A percentile compares a stretch with the other conserved stretches of the same genome.
phyloP scores from a whole-genome alignment of 2,797 vertebrate genomes.

The Chelmon rostratus region DNA sequence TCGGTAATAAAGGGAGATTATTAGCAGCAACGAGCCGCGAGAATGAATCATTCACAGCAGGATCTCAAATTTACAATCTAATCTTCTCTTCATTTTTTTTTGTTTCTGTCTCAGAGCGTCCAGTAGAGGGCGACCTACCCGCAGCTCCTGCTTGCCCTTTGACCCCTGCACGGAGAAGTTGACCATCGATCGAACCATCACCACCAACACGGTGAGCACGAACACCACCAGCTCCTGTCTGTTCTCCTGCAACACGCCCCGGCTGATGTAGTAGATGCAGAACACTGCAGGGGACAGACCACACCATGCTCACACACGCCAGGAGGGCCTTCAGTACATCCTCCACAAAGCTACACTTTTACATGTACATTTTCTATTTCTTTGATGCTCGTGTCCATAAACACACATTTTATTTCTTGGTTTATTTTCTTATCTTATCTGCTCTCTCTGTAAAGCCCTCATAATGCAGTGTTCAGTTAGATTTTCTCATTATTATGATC shows the following conservation, averaged over 20 bases:
- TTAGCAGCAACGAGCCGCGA: not conserved
- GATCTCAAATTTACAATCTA: not conserved
- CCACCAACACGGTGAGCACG: constrained; percentile 82
- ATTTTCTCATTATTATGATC: not conserved
- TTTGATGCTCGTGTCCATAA: not conserved
- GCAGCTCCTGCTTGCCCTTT: constrained; percentile 78
- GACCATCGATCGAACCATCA: constrained; percentile 88
- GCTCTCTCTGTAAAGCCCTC: not conserved
- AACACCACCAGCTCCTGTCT: constrained; percentile 89
- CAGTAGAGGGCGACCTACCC: constrained; percentile 78
- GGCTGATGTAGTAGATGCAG: constrained; percentile 89
- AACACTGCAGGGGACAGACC: constrained; percentile 81
- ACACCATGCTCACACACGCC: not conserved
- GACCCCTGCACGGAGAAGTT: constrained; percentile 85
- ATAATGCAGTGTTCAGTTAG: too few species aligned
- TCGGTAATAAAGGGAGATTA: not conserved
- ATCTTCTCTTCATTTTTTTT: not conserved
- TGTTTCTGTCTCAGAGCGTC: not conserved
- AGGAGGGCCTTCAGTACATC: too few species aligned
- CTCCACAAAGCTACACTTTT: not conserved
- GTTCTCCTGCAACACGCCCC: constrained; percentile 92
- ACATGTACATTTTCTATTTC: not conserved
- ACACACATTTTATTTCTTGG: not conserved
- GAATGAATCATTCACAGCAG: not conserved
- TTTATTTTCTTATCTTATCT: too few species aligned